These are phyloP conservation scores for Melangyna quadrimaculata DNA, from an alignment of 2,888 invertebrate genomes.

Conservation along the genomic window DNA sequence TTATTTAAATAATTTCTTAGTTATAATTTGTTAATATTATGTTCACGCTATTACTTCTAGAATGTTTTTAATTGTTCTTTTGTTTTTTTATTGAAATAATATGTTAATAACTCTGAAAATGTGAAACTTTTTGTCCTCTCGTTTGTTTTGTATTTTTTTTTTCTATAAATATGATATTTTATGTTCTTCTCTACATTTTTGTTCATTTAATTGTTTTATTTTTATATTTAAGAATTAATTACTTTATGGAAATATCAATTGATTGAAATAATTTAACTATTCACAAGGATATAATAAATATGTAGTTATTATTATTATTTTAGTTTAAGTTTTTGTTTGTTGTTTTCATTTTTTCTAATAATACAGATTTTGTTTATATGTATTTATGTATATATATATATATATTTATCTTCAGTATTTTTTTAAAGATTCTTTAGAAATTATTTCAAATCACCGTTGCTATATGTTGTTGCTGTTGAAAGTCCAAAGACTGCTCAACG, in stretches of 20 bases:
- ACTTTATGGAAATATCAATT: conserved; percentile 67
- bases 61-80: conserved; percentile 29
- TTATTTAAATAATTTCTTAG: conserved; percentile 56
- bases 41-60: conserved; percentile 49
- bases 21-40: conserved; percentile 57
- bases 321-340: conserved; percentile 16
- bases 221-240: conserved; percentile 54
- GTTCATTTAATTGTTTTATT: conserved; percentile 49
- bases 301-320: conserved; percentile 54
- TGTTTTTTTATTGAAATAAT: conserved; percentile 42
- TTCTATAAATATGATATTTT: conserved; percentile 68
- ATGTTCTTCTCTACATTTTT: conserved; percentile 57
- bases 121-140: conserved; percentile 38
- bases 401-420: conserved; percentile 16
- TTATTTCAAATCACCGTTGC: conserved; percentile 68
- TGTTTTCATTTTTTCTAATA: conserved; percentile 61
- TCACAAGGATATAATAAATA: conserved; percentile 70
- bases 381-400: neutral
- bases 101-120: conserved; percentile 52
- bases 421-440: conserved; percentile 60
- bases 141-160: conserved; percentile 12
- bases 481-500: conserved; percentile 74
- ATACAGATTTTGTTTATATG: conserved; percentile 51
- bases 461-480: conserved; percentile 47
- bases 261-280: conserved; percentile 72